Evolutionary conservation across 2,888 invertebrate genomes (phyloP).

Genomic region (Philhelius pedissequus): DNA sequence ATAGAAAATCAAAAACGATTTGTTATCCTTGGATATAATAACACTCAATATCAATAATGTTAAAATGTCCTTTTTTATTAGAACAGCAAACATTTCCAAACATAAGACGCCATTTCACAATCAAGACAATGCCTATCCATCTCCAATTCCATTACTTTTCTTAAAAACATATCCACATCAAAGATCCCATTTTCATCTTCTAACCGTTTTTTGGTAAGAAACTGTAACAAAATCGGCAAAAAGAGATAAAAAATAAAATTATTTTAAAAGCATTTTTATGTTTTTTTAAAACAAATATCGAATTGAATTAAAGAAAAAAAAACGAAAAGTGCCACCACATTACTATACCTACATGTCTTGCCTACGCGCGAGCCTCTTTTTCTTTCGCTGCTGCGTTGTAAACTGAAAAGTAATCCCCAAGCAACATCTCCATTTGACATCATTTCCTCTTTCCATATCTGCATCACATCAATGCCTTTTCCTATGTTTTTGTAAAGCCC

Average conservation of each 20-base stretch:
- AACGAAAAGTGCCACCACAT: conserved; percentile 38
- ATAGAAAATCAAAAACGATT: not conserved
- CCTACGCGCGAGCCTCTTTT: not conserved
- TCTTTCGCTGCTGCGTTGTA: no score
- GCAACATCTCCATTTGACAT: conserved; percentile 1
- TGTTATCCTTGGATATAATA: not conserved
- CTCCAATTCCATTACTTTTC: not conserved
- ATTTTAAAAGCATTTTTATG: conserved; percentile 67
- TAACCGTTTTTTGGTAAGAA: not conserved
- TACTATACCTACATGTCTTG: no score
- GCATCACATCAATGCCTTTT: conserved; percentile 25
- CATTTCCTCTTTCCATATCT: conserved; percentile 8
- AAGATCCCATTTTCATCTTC: not conserved
- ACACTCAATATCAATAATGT: not conserved
- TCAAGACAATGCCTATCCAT: not conserved
- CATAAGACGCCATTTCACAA: not conserved
- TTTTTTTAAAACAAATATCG: conserved; percentile 68
- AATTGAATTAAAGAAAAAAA: conserved; percentile 55
- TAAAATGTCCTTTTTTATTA: not conserved
- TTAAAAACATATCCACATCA: not conserved
- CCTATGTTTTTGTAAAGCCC: conserved; percentile 25
- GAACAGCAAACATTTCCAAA: not conserved
- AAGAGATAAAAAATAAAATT: not conserved
- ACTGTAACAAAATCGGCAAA: not conserved
- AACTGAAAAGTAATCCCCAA: not conserved